phyloP scores from a whole-genome alignment of 2,888 invertebrate species.

The Parelbella ahira region DNA sequence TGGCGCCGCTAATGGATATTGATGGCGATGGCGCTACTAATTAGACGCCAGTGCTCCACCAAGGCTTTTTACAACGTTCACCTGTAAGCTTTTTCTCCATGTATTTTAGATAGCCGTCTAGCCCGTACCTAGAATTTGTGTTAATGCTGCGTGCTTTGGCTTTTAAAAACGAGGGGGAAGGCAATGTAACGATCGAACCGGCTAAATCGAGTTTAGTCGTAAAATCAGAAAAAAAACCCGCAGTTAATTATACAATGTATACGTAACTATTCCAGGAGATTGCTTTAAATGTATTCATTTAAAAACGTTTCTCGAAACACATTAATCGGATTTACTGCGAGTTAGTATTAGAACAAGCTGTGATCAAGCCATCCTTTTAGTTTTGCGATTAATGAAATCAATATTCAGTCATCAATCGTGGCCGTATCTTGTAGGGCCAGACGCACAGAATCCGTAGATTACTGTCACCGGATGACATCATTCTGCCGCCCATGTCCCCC shows the following conservation, averaged over 20 bases:
- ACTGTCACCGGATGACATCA: constrained; percentile 28
- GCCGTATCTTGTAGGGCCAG: constrained; percentile 25
- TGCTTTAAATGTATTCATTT: too few species aligned
- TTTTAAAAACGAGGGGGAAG: not conserved
- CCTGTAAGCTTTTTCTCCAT: constrained; percentile 44
- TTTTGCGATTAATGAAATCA: constrained; percentile 14
- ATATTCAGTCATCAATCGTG: constrained; percentile 29
- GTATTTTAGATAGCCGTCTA: constrained; percentile 22
- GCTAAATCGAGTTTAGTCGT: not conserved
- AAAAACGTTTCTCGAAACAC: too few species aligned
- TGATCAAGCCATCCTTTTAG: too few species aligned
- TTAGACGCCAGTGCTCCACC: constrained; percentile 54
- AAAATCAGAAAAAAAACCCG: constrained; percentile 3
- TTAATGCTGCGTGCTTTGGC: not conserved
- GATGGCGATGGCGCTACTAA: constrained; percentile 74
- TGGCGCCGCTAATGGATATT: constrained; percentile 78
- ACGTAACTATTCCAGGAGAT: too few species aligned
- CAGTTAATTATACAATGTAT: too few species aligned
- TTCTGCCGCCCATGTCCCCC: constrained; percentile 21
- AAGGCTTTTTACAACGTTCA: constrained; percentile 42
- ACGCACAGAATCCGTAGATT: constrained; percentile 16
- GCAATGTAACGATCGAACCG: constrained; percentile 3
- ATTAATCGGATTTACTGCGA: too few species aligned
- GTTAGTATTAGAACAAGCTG: not conserved
- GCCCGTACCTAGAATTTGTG: constrained; percentile 13